These are phyloP conservation scores for Porites evermanni DNA, from an alignment of 92 coral and sea anemone species.

Conservation along the genomic window DNA sequence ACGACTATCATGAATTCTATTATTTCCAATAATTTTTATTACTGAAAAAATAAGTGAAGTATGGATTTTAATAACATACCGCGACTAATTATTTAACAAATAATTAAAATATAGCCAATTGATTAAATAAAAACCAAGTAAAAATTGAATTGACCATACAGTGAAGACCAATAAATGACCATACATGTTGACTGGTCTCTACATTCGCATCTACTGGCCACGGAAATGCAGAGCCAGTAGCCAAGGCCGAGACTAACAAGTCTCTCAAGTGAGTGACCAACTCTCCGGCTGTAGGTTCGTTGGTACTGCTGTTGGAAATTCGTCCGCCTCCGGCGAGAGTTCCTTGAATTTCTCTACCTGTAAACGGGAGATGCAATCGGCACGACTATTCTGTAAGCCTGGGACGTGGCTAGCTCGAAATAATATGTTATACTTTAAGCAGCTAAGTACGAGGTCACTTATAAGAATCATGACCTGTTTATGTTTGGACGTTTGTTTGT, in stretches of 20 bases:
- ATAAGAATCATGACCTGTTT: conserved; percentile 16
- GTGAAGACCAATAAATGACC: no score
- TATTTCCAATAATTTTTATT: no score
- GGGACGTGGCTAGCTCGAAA: conserved; percentile 39
- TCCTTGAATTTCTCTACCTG: conserved; percentile 4
- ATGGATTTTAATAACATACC: no score
- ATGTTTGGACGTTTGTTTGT: conserved; percentile 28
- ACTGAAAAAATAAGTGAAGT: no score
- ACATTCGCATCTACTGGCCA: no score
- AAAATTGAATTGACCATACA: no score
- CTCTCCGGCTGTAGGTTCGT: conserved; percentile 42
- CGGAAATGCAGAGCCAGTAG: not conserved
- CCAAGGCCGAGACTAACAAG: not conserved
- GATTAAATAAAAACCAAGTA: no score
- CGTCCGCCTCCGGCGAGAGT: conserved; percentile 3
- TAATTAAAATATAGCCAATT: no score
- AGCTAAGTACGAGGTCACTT: conserved; percentile 4
- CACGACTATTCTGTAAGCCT: conserved; percentile 35
- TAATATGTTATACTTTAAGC: conserved; percentile 18
- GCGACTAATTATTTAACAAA: no score
- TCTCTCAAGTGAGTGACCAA: not conserved
- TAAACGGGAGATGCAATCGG: conserved; percentile 42
- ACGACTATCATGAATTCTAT: no score
- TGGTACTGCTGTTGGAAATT: conserved; percentile 20
- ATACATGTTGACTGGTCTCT: no score